Percentiles rank a stretch among this genome's conserved stretches.
Evolutionary conservation across 2,888 invertebrate species (phyloP).

Genomic region (Eupeodes luniger): DNA sequence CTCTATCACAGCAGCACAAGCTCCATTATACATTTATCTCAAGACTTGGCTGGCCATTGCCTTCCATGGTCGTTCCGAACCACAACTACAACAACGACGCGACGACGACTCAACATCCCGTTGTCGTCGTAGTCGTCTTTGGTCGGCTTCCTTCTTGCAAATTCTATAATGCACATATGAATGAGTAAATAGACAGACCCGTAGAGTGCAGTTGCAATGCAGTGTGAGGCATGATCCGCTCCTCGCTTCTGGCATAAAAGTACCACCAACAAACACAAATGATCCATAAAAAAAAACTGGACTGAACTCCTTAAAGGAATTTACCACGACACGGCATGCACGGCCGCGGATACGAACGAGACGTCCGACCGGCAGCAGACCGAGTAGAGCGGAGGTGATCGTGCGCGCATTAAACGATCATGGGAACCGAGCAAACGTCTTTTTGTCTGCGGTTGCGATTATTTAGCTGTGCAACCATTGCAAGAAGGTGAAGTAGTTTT

Average conservation of each 20-base stretch:
- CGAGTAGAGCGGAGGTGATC: constrained; percentile 53
- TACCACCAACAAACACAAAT: constrained; percentile 37
- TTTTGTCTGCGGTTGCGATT: constrained; percentile 44
- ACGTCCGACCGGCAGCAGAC: not conserved
- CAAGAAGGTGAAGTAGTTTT: not conserved
- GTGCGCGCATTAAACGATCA: constrained; percentile 66
- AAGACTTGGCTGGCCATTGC: constrained; percentile 1
- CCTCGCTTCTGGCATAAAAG: constrained; percentile 7
- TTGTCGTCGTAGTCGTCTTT: not conserved
- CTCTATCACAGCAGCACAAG: constrained; percentile 35
- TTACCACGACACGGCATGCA: constrained; percentile 16
- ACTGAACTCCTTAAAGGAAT: constrained; percentile 67
- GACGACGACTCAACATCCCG: not conserved
- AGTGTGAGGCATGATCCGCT: constrained; percentile 21
- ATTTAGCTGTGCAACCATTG: constrained; percentile 26
- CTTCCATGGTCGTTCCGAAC: too few relatives aligned
- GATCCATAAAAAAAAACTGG: constrained; percentile 55
- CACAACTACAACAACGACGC: too few relatives aligned
- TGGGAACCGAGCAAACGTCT: constrained; percentile 61
- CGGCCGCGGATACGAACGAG: too few relatives aligned
- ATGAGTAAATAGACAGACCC: constrained; percentile 52
- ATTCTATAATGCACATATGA: constrained; percentile 66
- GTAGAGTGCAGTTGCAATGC: not conserved
- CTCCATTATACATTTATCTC: constrained; percentile 60
- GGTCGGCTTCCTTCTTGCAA: constrained; percentile 39